These are phyloP conservation scores for Helicorthomorpha holstii DNA, from an alignment of 1,140 invertebrate species.

Conservation along the genomic window DNA sequence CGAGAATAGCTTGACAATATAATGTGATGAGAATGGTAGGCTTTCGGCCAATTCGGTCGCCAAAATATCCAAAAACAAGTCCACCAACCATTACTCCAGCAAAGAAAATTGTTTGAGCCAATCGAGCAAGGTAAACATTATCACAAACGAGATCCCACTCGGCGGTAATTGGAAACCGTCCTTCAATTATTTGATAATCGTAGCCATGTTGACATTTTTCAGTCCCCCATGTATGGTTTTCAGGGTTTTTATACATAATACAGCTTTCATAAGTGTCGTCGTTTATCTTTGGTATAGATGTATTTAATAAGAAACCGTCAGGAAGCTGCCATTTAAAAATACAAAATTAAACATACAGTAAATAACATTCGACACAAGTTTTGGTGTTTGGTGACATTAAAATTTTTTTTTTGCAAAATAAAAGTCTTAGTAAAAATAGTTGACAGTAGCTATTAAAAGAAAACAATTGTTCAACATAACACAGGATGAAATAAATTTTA, in stretches of 20 bases:
- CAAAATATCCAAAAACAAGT: slow-evolving; percentile 30
- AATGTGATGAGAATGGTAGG: background rate
- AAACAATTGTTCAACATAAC: too few species aligned
- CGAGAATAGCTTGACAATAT: slow-evolving; percentile 1
- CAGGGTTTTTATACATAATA: background rate
- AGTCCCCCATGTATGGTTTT: background rate
- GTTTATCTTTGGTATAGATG: background rate
- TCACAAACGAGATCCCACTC: slow-evolving; percentile 37
- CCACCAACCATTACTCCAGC: slow-evolving; percentile 34
- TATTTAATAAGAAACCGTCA: background rate
- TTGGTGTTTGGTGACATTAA: background rate
- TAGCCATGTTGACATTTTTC: background rate
- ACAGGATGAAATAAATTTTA: too few species aligned
- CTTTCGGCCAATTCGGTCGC: slow-evolving; percentile 33
- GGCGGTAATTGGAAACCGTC: slow-evolving; percentile 5
- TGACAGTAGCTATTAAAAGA: too few species aligned
- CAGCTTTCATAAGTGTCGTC: background rate
- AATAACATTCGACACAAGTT: background rate
- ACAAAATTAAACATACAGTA: background rate
- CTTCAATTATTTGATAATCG: background rate
- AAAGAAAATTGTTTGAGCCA: slow-evolving; percentile 32
- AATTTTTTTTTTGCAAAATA: background rate
- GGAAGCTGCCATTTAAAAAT: background rate
- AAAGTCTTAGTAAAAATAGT: background rate
- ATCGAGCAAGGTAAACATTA: slow-evolving; percentile 23